These are phyloP conservation scores for Eulimnadia texana DNA, from an alignment of 1,140 invertebrate genomes.

Conservation along the genomic window DNA sequence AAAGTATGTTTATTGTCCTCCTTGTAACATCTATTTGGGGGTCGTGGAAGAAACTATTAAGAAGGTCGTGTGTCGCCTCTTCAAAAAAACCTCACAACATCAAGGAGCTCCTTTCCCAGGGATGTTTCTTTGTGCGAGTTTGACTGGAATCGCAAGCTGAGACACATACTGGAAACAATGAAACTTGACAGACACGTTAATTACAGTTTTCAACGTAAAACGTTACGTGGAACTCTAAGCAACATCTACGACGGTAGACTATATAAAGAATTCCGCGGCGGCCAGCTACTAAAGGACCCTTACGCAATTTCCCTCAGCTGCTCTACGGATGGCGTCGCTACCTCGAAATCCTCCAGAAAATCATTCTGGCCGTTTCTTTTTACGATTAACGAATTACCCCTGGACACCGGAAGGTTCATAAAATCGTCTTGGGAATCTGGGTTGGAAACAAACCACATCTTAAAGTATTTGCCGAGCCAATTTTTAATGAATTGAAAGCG, in stretches of 20 bases:
- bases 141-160: no score
- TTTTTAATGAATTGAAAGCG: not conserved
- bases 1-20: no score
- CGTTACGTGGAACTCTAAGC: no score
- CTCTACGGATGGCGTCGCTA: not conserved
- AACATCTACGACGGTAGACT: not conserved
- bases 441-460: not conserved
- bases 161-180: no score
- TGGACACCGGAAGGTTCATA: not conserved
- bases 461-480: not conserved
- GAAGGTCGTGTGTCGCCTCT: no score
- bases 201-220: no score
- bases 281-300: not conserved
- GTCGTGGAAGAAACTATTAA: no score
- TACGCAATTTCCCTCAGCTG: not conserved
- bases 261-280: not conserved
- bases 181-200: no score
- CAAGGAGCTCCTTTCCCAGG: no score
- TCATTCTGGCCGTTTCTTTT: not conserved
- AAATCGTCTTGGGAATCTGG: not conserved
- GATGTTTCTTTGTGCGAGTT: no score
- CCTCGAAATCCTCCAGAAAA: not conserved
- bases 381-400: not conserved
- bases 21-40: no score
- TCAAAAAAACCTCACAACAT: no score